Evolutionary conservation across 1,140 invertebrate genomes (phyloP).

Genomic region (Orius insidiosus): DNA sequence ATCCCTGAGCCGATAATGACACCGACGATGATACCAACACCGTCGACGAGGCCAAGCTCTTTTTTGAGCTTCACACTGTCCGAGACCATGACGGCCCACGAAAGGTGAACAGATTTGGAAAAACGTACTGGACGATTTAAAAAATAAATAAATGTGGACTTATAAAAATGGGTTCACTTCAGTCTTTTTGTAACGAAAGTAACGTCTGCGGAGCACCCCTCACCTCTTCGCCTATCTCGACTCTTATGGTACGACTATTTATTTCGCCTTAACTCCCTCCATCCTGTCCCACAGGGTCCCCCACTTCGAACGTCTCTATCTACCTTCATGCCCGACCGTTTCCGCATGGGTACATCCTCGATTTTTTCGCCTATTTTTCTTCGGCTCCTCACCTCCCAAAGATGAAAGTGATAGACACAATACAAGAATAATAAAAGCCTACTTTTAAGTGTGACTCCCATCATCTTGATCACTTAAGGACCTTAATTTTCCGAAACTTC

Average conservation of each 20-base stretch:
- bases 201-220: background rate
- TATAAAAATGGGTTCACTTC: background rate
- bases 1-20: conserved; percentile 85
- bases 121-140: background rate
- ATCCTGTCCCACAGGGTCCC: conserved; percentile 4
- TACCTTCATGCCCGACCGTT: no score
- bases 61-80: conserved; percentile 56
- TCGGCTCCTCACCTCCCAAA: no score
- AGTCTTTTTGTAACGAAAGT: background rate
- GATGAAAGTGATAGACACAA: no score
- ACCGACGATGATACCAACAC: conserved; percentile 81
- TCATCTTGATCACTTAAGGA: no score
- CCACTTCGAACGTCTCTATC: background rate
- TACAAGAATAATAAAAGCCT: no score
- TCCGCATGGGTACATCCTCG: no score
- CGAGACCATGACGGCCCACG: background rate
- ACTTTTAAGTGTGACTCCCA: no score
- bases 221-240: background rate
- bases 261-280: conserved; percentile 7
- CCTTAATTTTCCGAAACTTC: no score
- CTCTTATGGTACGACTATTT: background rate
- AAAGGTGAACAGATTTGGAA: no score
- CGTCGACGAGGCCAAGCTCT: conserved; percentile 72
- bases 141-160: background rate
- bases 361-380: no score